Evolutionary conservation across 2,797 vertebrate genomes (phyloP).

Genomic region (Parauchenoglanis ngamensis): DNA sequence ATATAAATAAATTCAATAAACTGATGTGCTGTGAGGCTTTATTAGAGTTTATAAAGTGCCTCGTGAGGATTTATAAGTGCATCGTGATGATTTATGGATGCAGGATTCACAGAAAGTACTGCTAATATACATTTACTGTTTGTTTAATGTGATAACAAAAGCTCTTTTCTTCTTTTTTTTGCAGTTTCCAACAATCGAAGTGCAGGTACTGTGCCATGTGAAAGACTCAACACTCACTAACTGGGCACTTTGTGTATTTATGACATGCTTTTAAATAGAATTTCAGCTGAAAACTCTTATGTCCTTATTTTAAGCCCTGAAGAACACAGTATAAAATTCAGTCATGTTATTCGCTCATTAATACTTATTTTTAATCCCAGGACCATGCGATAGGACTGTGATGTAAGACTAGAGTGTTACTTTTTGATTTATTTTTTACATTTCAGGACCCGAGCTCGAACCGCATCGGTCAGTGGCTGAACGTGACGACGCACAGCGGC

Average conservation of each 20-base stretch:
- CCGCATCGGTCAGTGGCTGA: constrained; percentile 82
- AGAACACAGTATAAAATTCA: not conserved
- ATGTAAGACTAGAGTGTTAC: not conserved
- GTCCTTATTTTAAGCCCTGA: not conserved
- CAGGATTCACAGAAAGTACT: not conserved
- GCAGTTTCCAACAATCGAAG: constrained; percentile 68
- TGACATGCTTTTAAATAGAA: not conserved
- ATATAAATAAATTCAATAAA: not conserved
- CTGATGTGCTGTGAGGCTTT: not conserved
- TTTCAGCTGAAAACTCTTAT: not conserved
- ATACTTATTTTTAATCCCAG: not conserved
- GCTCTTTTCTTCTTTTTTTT: constrained; percentile 41
- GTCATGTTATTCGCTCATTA: not conserved
- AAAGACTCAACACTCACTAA: no score
- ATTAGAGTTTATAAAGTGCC: not conserved
- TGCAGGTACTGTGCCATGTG: constrained; percentile 62
- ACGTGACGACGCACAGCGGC: constrained; percentile 63
- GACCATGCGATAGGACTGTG: not conserved
- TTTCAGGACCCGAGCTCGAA: constrained; percentile 80
- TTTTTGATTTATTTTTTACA: not conserved
- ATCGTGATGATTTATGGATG: not conserved
- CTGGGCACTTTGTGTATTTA: not conserved
- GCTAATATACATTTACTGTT: not conserved
- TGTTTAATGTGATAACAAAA: not conserved
- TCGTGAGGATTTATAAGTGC: not conserved